Conservation (phyloP, 2,797 vertebrate species). For the Chelidonichthys spinosus region DNA sequence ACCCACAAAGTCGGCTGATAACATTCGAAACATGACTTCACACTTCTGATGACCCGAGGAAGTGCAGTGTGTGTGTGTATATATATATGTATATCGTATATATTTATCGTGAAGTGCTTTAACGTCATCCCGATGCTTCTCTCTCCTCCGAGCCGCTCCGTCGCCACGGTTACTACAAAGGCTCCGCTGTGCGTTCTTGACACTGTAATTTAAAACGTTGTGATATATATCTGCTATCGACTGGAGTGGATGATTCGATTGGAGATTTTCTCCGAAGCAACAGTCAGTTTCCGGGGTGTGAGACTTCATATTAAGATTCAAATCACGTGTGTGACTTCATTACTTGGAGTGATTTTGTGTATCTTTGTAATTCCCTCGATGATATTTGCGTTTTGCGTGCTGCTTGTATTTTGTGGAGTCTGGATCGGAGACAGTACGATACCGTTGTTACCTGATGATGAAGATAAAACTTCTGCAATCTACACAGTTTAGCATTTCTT, state of each 20-base stretch:
- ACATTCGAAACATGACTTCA: no score
- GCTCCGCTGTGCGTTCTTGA: neutral
- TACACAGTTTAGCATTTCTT: neutral
- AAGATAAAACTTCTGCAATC: neutral
- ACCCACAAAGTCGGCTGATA: no score
- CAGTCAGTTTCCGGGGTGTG: neutral
- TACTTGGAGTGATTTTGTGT: neutral
- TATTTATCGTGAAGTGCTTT: neutral
- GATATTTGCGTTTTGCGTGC: neutral
- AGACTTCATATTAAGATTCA: neutral
- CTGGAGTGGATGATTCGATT: no score
- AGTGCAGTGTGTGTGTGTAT: no score
- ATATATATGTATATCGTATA: no score
- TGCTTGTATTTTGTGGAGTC: neutral
- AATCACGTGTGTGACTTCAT: neutral
- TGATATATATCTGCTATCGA: neutral
- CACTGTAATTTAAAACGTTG: neutral
- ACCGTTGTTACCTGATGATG: neutral
- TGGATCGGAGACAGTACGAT: neutral
- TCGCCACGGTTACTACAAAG: neutral
- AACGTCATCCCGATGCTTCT: slow-evolving; percentile 14
- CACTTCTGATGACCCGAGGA: no score
- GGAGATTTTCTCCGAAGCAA: neutral
- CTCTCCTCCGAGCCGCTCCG: neutral
- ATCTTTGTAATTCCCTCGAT: neutral